Evolutionary conservation across 2,113 vertebrate species (phyloP).

Genomic region (Odontophorus gujanensis): DNA sequence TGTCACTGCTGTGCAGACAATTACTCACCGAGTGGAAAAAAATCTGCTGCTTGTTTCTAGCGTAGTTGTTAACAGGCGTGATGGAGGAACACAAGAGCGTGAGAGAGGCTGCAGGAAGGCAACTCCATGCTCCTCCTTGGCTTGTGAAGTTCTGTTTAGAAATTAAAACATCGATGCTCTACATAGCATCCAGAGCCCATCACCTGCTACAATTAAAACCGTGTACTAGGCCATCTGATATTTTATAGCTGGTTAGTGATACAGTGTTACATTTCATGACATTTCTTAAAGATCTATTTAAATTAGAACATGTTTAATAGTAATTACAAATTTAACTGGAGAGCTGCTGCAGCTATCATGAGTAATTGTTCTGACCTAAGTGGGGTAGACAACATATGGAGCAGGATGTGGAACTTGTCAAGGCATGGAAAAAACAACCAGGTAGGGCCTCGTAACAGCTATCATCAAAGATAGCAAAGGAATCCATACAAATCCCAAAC

Average conservation of each 20-base stretch:
- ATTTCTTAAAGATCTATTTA: neutral
- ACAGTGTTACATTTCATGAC: neutral
- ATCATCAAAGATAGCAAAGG: neutral
- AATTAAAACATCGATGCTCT: neutral
- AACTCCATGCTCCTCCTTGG: neutral
- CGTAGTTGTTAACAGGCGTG: conserved; percentile 73
- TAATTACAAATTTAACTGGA: neutral
- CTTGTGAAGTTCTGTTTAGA: neutral
- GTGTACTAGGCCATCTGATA: neutral
- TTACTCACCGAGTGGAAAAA: conserved; percentile 78
- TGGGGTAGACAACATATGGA: neutral
- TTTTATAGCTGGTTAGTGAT: neutral
- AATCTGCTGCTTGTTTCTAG: conserved; percentile 75
- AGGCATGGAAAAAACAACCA: neutral
- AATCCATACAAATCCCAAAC: neutral
- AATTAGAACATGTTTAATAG: neutral
- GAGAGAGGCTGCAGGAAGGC: neutral
- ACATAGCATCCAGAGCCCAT: neutral
- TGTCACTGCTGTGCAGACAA: conserved; percentile 91
- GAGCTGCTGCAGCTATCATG: neutral
- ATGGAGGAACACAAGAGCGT: conserved; percentile 54
- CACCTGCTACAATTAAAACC: neutral
- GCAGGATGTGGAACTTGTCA: neutral
- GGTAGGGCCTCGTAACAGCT: neutral
- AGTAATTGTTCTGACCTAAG: neutral